phyloP scores from a whole-genome alignment of 2,797 vertebrate genomes.

The Neomorphus geoffroyi region DNA sequence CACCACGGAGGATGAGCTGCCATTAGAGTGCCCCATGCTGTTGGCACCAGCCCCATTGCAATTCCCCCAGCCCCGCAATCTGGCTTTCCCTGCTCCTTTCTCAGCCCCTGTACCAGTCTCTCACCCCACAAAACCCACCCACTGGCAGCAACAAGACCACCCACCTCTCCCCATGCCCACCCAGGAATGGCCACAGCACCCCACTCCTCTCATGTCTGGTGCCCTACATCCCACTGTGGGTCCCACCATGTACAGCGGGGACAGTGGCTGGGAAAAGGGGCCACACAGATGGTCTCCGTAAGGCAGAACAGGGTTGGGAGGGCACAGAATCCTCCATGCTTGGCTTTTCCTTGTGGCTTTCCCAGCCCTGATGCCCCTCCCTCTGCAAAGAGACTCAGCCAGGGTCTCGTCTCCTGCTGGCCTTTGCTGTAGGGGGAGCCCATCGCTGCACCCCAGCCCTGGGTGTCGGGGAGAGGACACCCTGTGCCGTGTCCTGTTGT shows the following conservation, averaged over 20 bases:
- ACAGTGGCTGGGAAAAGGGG: neutral
- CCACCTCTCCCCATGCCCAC: slow-evolving; percentile 66
- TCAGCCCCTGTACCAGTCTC: neutral
- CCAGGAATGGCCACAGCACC: slow-evolving; percentile 41
- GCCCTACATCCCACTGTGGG: neutral
- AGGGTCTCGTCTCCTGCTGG: fast-evolving
- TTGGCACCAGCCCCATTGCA: neutral
- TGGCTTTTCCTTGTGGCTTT: neutral
- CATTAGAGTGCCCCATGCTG: neutral
- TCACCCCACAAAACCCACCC: neutral
- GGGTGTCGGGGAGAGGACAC: neutral
- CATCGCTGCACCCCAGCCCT: neutral
- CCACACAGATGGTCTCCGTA: neutral
- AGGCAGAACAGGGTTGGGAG: neutral
- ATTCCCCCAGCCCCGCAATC: neutral
- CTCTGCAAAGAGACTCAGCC: neutral
- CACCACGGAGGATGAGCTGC: neutral
- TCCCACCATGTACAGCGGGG: neutral
- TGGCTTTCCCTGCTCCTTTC: neutral
- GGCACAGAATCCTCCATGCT: fast-evolving
- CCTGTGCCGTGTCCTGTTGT: neutral
- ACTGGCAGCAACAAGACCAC: slow-evolving; percentile 40
- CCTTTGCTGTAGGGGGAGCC: fast-evolving
- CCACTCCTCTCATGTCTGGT: neutral
- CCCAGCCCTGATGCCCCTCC: neutral